phyloP scores from a whole-genome alignment of 1,140 invertebrate genomes.

The Drosophila pruinosa region DNA sequence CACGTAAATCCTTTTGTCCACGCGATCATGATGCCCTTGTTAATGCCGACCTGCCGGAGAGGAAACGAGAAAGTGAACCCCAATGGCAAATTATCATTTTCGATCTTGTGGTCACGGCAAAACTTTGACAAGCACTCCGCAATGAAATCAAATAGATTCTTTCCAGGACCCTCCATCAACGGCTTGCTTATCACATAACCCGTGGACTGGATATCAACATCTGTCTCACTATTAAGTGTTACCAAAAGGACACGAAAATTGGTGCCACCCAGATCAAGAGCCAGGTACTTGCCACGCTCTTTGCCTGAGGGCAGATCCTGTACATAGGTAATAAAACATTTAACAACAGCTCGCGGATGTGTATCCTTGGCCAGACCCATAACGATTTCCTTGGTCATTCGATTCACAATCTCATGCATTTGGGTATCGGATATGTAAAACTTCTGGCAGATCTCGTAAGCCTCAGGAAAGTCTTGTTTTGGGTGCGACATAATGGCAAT shows the following conservation, averaged over 20 bases:
- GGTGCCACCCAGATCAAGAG: constrained; percentile 98
- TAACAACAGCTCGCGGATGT: constrained; percentile 90
- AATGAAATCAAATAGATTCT: constrained; percentile 97
- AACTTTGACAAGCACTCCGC: constrained; percentile 97
- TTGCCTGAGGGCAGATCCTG: constrained; percentile 97
- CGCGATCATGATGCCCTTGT: constrained; percentile 91
- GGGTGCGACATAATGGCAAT: too few relatives aligned
- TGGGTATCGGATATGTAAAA: constrained; percentile 85
- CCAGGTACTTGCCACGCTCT: constrained; percentile 97
- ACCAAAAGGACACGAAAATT: constrained; percentile 98
- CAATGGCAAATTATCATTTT: constrained; percentile 85
- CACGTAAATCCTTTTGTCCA: constrained; percentile 89
- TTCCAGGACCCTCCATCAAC: constrained; percentile 94
- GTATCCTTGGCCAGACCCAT: constrained; percentile 91
- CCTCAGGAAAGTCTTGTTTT: neutral
- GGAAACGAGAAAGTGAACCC: constrained; percentile 99
- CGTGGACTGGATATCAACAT: constrained; percentile 95
- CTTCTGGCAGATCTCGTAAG: constrained; percentile 25
- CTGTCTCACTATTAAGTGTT: constrained; percentile 88
- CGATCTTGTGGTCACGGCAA: constrained; percentile 89
- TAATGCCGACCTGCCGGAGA: constrained; percentile 93
- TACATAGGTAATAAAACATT: constrained; percentile 92
- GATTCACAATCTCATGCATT: constrained; percentile 89
- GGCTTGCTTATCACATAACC: constrained; percentile 95
- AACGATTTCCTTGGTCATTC: constrained; percentile 90